Conservation (phyloP, 1,140 invertebrate genomes). For the Trichoplusia ni region DNA sequence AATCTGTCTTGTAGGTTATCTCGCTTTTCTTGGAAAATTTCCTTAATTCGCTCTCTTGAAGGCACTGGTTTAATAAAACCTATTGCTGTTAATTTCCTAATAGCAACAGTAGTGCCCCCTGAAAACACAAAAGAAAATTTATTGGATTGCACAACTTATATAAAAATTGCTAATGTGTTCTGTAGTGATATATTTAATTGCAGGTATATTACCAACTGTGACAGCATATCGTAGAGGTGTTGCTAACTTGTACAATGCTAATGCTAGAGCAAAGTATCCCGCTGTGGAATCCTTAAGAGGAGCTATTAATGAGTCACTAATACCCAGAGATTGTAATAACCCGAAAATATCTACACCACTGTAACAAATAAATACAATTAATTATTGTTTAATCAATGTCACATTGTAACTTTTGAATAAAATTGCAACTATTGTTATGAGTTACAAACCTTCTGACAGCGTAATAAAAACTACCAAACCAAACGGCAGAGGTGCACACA, state of each 20-base stretch:
- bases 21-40: slow-evolving; percentile 83
- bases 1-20: slow-evolving; percentile 80
- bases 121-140: slow-evolving; percentile 34
- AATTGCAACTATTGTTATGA: not conserved
- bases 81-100: slow-evolving; percentile 85
- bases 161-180: not conserved
- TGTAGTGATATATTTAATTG: not conserved
- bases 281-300: slow-evolving; percentile 89
- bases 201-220: slow-evolving; percentile 86
- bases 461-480: slow-evolving; percentile 94
- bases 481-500: slow-evolving; percentile 90
- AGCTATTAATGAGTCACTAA: slow-evolving; percentile 89
- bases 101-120: slow-evolving; percentile 87
- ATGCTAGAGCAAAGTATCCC: slow-evolving; percentile 94
- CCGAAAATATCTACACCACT: slow-evolving; percentile 94
- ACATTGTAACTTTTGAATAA: not conserved
- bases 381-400: too few species aligned
- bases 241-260: slow-evolving; percentile 94
- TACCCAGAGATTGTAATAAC: slow-evolving; percentile 87
- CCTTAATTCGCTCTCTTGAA: slow-evolving; percentile 82
- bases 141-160: too few species aligned
- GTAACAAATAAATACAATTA: slow-evolving; percentile 44
- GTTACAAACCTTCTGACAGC: slow-evolving; percentile 89
- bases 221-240: slow-evolving; percentile 95
- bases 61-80: slow-evolving; percentile 88